Evolutionary conservation across 2,797 vertebrate genomes (phyloP), one percentile per base, ranked within the genome.

Genomic region (Epinephelus coioides): DNA sequence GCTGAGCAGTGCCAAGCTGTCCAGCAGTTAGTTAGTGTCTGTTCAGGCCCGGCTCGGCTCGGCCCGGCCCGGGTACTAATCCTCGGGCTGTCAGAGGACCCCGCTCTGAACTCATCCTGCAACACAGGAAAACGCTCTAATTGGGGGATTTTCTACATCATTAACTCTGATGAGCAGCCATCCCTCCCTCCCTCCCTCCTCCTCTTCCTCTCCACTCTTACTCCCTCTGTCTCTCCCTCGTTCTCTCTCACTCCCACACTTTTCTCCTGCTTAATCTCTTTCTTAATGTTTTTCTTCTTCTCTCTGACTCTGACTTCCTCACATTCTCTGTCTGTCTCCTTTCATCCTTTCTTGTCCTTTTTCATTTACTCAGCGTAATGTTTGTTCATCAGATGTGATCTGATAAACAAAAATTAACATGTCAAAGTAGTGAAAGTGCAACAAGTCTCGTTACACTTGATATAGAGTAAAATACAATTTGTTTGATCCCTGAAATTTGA

Each of bases 121-220:
- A 93, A 94, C 91, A 92, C 92, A 94, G 93, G 94, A 94, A 95
- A 96, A 95, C 81, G 92, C 93, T 94, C 94, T 96, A 96, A 96
- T 96, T 96, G 95, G 95, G 93, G 95, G 95, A 96, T 96, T 96
- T 96, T 96, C 95, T 92, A 90, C 94, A 94, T 95, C 95, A 96
- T 96, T 96, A 95, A 89, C 85, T 92, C 88, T 81, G 92, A 95
- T 92, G 94, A 95, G 94, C 94, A 92, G 86, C 88, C 89, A 90
- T 73, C 82, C 90, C 90, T 53, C 83, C 84, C 83, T 79, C 83
- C 75, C 78, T 73, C 82, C 90, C 90, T 53, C 83, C 50, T 51
- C 51, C 21, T 74, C 54, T 44, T 73, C 60, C 68, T 77, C 57
- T 73, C 75, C 69, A 77, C 72, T 72, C 63, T 69, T 57, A 63